A percentile compares a stretch with the other conserved stretches of the same genome.
Conservation (phyloP, 2,888 invertebrate genomes). For the Metacarcinus magister region DNA sequence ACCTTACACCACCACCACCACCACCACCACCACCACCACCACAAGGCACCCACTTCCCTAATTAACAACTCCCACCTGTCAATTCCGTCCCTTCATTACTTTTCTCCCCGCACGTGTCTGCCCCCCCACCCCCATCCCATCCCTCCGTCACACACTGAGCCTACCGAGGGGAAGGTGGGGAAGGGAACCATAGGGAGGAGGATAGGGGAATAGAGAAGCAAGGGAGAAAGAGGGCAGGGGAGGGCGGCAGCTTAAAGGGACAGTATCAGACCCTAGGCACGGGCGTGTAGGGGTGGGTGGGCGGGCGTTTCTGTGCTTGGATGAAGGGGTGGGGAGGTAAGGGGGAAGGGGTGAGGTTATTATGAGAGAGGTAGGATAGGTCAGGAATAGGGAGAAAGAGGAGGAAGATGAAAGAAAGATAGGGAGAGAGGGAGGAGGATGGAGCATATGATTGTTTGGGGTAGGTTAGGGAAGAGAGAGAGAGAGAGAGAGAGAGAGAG, state of each 20-base stretch:
- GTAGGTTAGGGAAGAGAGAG: background rate
- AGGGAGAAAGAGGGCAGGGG: background rate
- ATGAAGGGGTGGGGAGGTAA: background rate
- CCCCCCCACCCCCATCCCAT: background rate
- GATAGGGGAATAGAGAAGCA: background rate
- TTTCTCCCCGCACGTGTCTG: background rate
- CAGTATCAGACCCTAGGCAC: background rate
- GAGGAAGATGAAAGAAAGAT: background rate
- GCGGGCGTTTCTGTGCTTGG: background rate
- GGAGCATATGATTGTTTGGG: background rate
- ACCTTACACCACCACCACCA: background rate
- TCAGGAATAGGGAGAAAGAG: background rate
- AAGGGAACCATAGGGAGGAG: too few relatives aligned
- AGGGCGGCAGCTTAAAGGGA: background rate
- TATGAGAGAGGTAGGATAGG: background rate
- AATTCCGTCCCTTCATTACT: background rate
- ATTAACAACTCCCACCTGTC: background rate
- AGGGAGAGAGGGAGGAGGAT: background rate
- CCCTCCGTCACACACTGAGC: background rate
- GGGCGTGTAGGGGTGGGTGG: background rate
- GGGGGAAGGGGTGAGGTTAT: background rate
- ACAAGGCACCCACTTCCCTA: background rate
- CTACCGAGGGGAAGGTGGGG: too few relatives aligned
- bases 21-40: background rate
- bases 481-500: conserved; percentile 53